A percentile compares a stretch with the other conserved stretches of the same genome.
These are phyloP conservation scores for Apodemus agrarius DNA, from an alignment of 2,797 vertebrate species.

Conservation along the genomic window DNA sequence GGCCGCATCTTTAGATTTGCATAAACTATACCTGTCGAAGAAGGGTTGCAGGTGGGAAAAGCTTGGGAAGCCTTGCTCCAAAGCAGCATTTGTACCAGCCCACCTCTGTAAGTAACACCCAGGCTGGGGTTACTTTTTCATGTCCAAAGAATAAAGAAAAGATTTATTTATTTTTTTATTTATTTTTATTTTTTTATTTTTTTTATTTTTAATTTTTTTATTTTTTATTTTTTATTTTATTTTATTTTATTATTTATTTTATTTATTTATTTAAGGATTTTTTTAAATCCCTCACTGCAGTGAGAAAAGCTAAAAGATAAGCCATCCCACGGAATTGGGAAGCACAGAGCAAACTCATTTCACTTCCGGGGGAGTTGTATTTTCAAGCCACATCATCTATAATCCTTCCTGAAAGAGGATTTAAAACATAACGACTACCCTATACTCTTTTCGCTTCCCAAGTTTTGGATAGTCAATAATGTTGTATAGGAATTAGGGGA, in stretches of 20 bases:
- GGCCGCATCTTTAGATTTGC: background rate
- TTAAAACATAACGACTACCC: background rate
- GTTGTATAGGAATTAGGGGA: background rate
- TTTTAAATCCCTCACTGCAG: background rate
- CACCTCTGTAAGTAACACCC: background rate
- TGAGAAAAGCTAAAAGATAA: background rate
- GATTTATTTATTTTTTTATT: too few relatives aligned
- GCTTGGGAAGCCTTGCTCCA: background rate
- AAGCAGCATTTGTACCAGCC: background rate
- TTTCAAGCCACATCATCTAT: background rate
- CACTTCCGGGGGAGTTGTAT: background rate
- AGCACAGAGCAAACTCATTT: background rate
- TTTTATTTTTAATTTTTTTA: too few relatives aligned
- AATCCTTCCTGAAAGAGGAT: background rate
- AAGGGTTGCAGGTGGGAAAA: background rate
- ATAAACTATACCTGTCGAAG: background rate
- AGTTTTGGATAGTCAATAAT: background rate
- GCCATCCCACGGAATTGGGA: background rate
- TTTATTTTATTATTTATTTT: too few relatives aligned
- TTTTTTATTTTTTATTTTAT: too few relatives aligned
- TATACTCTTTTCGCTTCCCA: background rate
- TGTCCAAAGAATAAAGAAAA: background rate
- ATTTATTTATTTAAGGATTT: too few relatives aligned
- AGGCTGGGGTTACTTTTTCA: background rate
- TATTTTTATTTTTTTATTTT: too few relatives aligned